Evolutionary conservation across 2,113 vertebrate species (phyloP).

Genomic region (Aspidoscelis tigris): DNA sequence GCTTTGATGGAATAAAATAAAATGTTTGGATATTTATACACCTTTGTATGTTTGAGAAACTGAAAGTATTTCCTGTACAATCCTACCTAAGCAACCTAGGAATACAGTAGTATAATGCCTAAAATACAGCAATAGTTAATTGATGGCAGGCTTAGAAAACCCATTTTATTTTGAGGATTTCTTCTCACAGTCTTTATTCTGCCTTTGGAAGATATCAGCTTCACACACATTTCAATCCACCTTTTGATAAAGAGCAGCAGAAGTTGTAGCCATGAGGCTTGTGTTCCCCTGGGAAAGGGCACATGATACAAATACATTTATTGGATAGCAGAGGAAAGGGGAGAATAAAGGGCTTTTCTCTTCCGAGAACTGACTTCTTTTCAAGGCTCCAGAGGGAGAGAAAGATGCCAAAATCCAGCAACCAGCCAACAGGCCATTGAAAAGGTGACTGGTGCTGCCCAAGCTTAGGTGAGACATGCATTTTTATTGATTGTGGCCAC

Average conservation of each 20-base stretch:
- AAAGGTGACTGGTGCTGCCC: constrained; percentile 33
- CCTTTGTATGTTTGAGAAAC: not conserved
- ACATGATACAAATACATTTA: not conserved
- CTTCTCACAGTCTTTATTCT: not conserved
- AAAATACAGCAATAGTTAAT: not conserved
- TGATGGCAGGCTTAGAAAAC: not conserved
- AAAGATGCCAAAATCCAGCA: constrained; percentile 5
- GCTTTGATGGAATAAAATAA: not conserved
- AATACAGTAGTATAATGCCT: too few species aligned
- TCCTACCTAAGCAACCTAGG: not conserved
- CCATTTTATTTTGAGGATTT: not conserved
- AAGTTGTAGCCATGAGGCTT: constrained; percentile 1
- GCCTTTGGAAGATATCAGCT: not conserved
- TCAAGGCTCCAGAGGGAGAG: not conserved
- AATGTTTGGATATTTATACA: not conserved
- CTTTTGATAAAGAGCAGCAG: constrained; percentile 4
- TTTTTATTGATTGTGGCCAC: constrained; percentile 14
- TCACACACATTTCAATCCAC: not conserved
- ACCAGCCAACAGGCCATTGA: not conserved
- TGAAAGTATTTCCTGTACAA: not conserved
- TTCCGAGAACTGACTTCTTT: constrained; percentile 16
- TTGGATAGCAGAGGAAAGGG: not conserved
- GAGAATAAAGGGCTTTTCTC: constrained; percentile 13
- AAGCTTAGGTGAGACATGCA: constrained; percentile 28
- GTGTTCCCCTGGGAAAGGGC: not conserved